Evolutionary conservation across 1,140 invertebrate genomes (phyloP).

Genomic region (Mamestra configurata): DNA sequence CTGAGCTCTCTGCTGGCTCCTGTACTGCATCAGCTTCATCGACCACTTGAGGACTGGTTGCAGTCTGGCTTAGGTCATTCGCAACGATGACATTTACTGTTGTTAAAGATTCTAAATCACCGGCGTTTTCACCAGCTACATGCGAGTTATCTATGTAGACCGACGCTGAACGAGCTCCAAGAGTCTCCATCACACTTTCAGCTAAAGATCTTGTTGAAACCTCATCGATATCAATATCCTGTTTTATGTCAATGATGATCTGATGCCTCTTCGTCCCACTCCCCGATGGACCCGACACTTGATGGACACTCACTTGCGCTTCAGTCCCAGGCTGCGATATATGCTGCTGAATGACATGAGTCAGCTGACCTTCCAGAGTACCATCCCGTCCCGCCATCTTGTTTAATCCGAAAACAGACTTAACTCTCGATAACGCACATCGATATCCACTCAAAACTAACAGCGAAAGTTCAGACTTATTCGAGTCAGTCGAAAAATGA

Average conservation of each 20-base stretch:
- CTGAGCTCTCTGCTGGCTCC: slow-evolving; percentile 69
- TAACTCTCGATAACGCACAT: slow-evolving; percentile 55
- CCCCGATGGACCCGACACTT: slow-evolving; percentile 79
- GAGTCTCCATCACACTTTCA: slow-evolving; percentile 86
- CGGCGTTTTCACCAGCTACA: slow-evolving; percentile 67
- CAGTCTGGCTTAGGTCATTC: slow-evolving; percentile 74
- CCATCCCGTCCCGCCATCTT: slow-evolving; percentile 78
- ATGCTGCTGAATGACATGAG: slow-evolving; percentile 83
- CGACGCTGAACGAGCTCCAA: slow-evolving; percentile 83
- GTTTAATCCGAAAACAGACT: slow-evolving; percentile 53
- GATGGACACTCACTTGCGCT: slow-evolving; percentile 83
- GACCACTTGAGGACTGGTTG: slow-evolving; percentile 62
- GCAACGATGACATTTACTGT: slow-evolving; percentile 84
- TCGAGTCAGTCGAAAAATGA: slow-evolving; percentile 70
- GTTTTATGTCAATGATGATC: slow-evolving; percentile 87
- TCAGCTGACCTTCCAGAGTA: slow-evolving; percentile 76
- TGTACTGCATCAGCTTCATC: slow-evolving; percentile 46
- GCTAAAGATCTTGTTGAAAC: slow-evolving; percentile 84
- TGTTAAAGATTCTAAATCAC: slow-evolving; percentile 23
- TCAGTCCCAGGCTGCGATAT: slow-evolving; percentile 77
- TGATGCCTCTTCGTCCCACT: slow-evolving; percentile 85
- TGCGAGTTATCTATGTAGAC: slow-evolving; percentile 86
- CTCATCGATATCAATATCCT: slow-evolving; percentile 87
- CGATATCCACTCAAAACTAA: slow-evolving; percentile 67
- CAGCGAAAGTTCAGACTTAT: slow-evolving; percentile 72